Conservation (phyloP, 2,797 vertebrate genomes). For the Phalloptychus januarius region DNA sequence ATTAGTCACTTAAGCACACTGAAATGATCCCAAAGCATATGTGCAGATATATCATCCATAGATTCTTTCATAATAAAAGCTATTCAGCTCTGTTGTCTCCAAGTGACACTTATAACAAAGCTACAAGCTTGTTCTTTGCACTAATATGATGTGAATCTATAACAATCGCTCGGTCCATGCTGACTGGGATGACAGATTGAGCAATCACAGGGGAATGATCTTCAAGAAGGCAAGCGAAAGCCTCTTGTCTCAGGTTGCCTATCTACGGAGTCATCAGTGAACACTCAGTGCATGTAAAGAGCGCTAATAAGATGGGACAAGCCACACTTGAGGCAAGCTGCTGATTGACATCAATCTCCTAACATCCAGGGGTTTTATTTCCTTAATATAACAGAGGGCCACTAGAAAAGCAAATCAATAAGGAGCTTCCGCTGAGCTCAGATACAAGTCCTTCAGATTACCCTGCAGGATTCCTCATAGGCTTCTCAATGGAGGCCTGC, state of each 20-base stretch:
- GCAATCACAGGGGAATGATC: slow-evolving; percentile 70
- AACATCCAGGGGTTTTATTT: slow-evolving; percentile 78
- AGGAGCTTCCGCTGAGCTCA: slow-evolving; percentile 64
- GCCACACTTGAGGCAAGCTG: slow-evolving; percentile 66
- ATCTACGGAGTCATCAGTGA: slow-evolving; percentile 80
- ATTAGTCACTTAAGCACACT: neutral
- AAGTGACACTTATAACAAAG: slow-evolving; percentile 26
- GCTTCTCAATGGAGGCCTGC: slow-evolving; percentile 37
- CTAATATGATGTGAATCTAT: slow-evolving; percentile 41
- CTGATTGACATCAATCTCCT: slow-evolving; percentile 80
- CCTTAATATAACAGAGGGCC: slow-evolving; percentile 77
- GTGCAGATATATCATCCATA: neutral
- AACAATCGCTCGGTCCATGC: slow-evolving; percentile 35
- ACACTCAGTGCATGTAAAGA: slow-evolving; percentile 69
- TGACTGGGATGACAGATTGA: slow-evolving; percentile 57
- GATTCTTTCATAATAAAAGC: neutral
- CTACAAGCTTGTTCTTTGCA: slow-evolving; percentile 30
- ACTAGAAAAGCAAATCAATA: slow-evolving; percentile 79
- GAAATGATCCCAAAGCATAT: neutral
- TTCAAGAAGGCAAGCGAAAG: slow-evolving; percentile 69
- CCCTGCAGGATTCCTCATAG: slow-evolving; percentile 47
- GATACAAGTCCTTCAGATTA: slow-evolving; percentile 52
- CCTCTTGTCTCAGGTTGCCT: slow-evolving; percentile 71
- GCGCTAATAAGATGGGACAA: slow-evolving; percentile 76
- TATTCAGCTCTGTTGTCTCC: neutral